Conservation (phyloP, 2,888 invertebrate genomes). For the Epistrophe grossulariae region DNA sequence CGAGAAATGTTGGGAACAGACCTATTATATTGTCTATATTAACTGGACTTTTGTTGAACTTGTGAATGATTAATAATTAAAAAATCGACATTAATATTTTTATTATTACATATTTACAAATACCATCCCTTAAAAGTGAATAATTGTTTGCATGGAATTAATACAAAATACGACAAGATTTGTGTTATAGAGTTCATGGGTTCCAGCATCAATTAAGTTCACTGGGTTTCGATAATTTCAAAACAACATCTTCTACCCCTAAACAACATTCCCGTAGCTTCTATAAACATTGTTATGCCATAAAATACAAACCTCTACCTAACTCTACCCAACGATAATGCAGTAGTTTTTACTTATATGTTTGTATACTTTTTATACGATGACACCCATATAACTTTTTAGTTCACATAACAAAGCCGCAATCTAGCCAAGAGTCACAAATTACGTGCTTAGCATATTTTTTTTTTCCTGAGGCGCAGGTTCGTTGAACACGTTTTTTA, state of each 20-base stretch:
- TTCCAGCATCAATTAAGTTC: too few relatives aligned
- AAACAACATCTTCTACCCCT: neutral
- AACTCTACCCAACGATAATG: neutral
- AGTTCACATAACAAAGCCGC: constrained; percentile 21
- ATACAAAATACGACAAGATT: too few relatives aligned
- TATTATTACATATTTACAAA: too few relatives aligned
- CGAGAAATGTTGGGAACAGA: too few relatives aligned
- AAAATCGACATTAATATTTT: too few relatives aligned
- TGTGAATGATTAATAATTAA: too few relatives aligned
- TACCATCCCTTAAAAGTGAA: too few relatives aligned
- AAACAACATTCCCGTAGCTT: neutral
- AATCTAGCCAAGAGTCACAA: constrained; percentile 46
- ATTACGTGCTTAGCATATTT: constrained; percentile 55
- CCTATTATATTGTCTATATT: too few relatives aligned
- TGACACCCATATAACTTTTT: neutral
- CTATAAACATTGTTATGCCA: neutral
- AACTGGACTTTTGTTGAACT: too few relatives aligned
- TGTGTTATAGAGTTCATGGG: too few relatives aligned
- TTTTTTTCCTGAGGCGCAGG: constrained; percentile 15
- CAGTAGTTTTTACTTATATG: neutral
- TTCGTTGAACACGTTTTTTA: constrained; percentile 25
- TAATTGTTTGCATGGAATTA: too few relatives aligned
- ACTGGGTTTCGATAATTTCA: too few relatives aligned
- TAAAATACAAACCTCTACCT: neutral
- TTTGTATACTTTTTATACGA: neutral